A percentile compares a stretch with the other conserved stretches of the same genome.
Evolutionary conservation across 2,888 invertebrate genomes (phyloP).

Genomic region (Oligia fasciuncula): DNA sequence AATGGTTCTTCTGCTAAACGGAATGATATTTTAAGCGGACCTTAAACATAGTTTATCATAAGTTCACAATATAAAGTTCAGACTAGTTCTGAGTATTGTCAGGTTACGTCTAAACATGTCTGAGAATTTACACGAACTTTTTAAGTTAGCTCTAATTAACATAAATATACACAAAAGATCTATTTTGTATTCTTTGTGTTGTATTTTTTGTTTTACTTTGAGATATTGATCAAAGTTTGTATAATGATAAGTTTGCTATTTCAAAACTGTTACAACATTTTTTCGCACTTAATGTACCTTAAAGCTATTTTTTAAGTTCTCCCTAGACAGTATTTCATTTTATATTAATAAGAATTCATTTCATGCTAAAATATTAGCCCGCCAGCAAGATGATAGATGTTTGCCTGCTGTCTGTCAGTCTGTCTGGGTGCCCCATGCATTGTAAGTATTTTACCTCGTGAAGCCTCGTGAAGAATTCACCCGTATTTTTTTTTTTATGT

Average conservation of each 20-base stretch:
- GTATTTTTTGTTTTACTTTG: constrained; percentile 3
- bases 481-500: too few relatives aligned
- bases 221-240: not conserved
- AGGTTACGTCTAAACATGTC: not conserved
- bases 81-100: not conserved
- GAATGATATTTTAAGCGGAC: not conserved
- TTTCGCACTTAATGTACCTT: not conserved
- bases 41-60: not conserved
- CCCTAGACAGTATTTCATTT: not conserved
- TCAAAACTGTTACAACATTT: not conserved
- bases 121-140: constrained; percentile 10
- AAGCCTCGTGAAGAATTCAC: not conserved
- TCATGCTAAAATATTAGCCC: not conserved
- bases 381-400: too few relatives aligned
- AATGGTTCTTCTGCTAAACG: not conserved
- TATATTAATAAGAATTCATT: not conserved
- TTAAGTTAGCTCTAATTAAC: not conserved
- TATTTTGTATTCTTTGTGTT: not conserved
- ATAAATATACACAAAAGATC: constrained; percentile 13
- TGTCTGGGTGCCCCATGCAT: not conserved
- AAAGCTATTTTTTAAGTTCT: not conserved
- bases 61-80: not conserved
- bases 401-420: not conserved
- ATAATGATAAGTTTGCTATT: not conserved
- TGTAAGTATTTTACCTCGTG: not conserved